A percentile compares a stretch with the other conserved stretches of the same genome.
phyloP scores from a whole-genome alignment of 2,113 vertebrate species.

The Oreocharis arfaki region DNA sequence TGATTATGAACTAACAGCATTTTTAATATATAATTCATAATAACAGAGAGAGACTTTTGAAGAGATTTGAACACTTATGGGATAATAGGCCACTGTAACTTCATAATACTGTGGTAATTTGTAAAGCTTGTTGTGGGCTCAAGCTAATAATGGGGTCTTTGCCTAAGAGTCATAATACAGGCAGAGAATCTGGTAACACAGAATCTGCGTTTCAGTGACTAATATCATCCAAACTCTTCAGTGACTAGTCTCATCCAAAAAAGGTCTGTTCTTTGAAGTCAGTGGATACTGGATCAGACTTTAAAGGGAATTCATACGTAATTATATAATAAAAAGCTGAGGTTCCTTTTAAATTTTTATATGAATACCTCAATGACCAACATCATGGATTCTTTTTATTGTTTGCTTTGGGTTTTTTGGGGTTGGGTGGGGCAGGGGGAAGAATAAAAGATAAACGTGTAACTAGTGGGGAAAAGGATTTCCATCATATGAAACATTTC shows the following conservation, averaged over 20 bases:
- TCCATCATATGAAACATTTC: background rate
- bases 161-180: background rate
- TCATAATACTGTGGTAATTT: background rate
- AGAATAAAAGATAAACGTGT: background rate
- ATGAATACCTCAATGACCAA: background rate
- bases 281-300: background rate
- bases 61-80: background rate
- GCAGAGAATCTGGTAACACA: background rate
- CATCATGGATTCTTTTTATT: background rate
- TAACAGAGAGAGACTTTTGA: background rate
- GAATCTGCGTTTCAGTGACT: background rate
- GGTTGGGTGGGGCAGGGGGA: accelerated
- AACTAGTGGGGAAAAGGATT: background rate
- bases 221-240: background rate
- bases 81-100: background rate
- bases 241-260: background rate
- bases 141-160: background rate
- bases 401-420: background rate
- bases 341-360: background rate
- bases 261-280: background rate
- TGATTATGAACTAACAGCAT: background rate
- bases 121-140: background rate
- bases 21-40: background rate
- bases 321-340: background rate
- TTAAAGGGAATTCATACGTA: background rate